Evolutionary conservation across 1,140 invertebrate genomes (phyloP), one percentile per base, ranked within the genome.

Genomic region (Hyles euphorbiae): DNA sequence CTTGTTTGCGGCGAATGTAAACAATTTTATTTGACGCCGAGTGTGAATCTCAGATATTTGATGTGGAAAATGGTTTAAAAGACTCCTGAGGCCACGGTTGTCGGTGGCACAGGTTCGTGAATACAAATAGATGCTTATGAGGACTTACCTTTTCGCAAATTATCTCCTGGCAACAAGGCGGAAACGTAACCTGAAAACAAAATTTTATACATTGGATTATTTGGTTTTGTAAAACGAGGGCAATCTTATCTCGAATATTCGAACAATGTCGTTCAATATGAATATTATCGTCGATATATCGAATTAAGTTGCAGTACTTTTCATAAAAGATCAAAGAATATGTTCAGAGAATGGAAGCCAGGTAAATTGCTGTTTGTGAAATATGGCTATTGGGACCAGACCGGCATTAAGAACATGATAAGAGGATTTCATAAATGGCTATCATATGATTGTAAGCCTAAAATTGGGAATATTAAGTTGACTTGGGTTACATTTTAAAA

Each of bases 121-220:
- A 80, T 80, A 78, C 76, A 82, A 82, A 80, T 82, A 72, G 78
- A 68, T 64, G 68, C 61, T 79, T 72, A 73, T 50, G 47, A 69
- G 71, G 60, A 62, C 72, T 75, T 81, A 86, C 81, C 81, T 83
- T 78, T 78, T 75, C 62, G 75, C 80, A 81, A 83, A 83, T 86
- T 76, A 86, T 81, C 76, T 76, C 67, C 65, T 61, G 66, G 67
- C 68, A 58, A 72, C 63, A 70, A 75, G 70, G 70, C 70, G 66
- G 78, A 70, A 74, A 76, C 70, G 78, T 65, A 76, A 83, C 72
- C 83, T 83, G 81, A 58, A 78, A 85, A 78, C 62, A 81, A 79
- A 64, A 73, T 72, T 75, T 68, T 72, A 58, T 63, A 63, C 53
- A 63, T 67, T 56, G 61, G 56, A 67, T 69, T 72, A 63, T 70